A percentile compares a stretch with the other conserved stretches of the same genome.
Conservation (phyloP, 2,797 vertebrate species). For the Botia almorhae region DNA sequence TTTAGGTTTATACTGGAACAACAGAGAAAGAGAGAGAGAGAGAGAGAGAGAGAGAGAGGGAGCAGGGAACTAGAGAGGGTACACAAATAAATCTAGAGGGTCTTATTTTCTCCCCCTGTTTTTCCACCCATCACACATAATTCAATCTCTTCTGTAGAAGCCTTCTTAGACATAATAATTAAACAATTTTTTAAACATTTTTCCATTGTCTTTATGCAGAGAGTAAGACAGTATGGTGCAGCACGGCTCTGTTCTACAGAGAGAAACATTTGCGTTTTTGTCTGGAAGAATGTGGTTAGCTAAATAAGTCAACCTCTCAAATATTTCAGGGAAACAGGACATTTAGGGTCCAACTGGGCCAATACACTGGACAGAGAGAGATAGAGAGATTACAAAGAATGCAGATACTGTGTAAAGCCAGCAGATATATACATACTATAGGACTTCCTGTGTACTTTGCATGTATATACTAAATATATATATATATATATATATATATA, state of each 20-base stretch:
- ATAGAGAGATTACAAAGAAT: slow-evolving; percentile 31
- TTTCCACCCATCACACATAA: slow-evolving; percentile 4
- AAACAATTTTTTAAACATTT: slow-evolving; percentile 6
- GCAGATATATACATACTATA: background rate
- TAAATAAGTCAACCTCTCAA: slow-evolving; percentile 79
- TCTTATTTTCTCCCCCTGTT: slow-evolving; percentile 12
- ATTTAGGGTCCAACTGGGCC: slow-evolving; percentile 17
- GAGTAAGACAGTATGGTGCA: background rate
- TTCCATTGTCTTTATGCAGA: slow-evolving; percentile 26
- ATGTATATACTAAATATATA: too few species aligned
- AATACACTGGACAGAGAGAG: slow-evolving; percentile 20
- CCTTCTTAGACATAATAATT: background rate
- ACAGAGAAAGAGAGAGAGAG: too few species aligned
- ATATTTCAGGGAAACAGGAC: slow-evolving; percentile 71
- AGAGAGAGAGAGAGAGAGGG: too few species aligned
- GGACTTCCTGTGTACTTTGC: too few species aligned
- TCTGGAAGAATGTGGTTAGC: slow-evolving; percentile 76
- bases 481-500: too few species aligned
- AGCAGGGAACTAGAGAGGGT: too few species aligned
- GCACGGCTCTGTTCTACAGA: slow-evolving; percentile 43
- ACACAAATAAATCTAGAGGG: too few species aligned
- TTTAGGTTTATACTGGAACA: too few species aligned
- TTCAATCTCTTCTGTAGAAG: background rate
- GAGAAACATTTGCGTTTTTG: slow-evolving; percentile 62
- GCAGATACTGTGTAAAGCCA: slow-evolving; percentile 7